Base-by-base conservation (phyloP, 2,113 vertebrate species). In the Zonotrichia leucophrys region DNA sequence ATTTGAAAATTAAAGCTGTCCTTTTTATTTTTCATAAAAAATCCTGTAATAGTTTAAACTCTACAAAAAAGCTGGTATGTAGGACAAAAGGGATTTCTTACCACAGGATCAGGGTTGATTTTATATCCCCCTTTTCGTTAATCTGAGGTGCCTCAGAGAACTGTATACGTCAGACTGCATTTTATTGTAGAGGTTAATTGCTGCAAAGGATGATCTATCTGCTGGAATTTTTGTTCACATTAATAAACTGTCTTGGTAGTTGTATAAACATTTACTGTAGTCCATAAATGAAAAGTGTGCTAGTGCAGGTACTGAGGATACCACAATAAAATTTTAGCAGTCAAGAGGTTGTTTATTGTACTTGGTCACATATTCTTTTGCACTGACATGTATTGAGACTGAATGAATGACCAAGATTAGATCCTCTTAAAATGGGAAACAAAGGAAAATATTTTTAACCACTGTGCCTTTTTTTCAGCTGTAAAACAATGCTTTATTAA, bases 181-280 rank as follows among this genome's bases (percentile, higher is more conserved):
- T 91, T 76, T 95, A 60, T 67, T 92, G 50, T 67, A 78, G 74
- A 91, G 18, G 75, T 93, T 95, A 95, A 85, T 75, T 96, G 79
- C 76, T 96, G 73, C 74, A 88, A 92, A 92, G 56, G 92, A 74
- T 92, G 55, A 96, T 83, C 52, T 80, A 66, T 89, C 64, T 84
- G 78, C 31, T 74, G 92, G 69, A 88, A 59, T 42, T 96, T 92
- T 94, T 96, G 19, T 88, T 94, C 87, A 24, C n/a, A 55, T 93
- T 75, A 72, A 80, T 80, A 91, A 94, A 94, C 33, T 89, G 82
- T 97, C 92, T 68, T 96, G 59, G 66, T 92, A 87, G 59, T 90
- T 95, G 79, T 88, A 95, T 92, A 93, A 97, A 87, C 68, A 89
- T 94, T 96, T 96, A 91, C 81, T 69, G 70, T 91, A 93, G 55